Base-by-base conservation (phyloP, 2,113 vertebrate species). In the Microtus oregoni region DNA sequence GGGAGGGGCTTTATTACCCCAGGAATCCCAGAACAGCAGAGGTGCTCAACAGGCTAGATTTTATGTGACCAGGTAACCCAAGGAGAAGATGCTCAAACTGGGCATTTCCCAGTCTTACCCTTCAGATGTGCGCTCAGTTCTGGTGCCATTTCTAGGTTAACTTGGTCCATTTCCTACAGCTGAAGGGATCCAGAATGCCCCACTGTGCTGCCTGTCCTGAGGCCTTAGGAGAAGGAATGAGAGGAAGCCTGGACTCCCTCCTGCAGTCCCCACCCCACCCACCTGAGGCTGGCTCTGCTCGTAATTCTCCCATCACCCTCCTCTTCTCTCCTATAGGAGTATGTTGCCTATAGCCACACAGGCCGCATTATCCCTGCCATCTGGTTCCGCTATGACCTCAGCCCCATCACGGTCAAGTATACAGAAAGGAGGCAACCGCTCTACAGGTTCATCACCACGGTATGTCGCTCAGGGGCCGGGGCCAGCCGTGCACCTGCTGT, bases 351-450 rank as follows among this genome's bases (percentile, higher is more conserved):
- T 97, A 99, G 99, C 97, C 99, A 99, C 99, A 99, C 99, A 0
- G 99, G 99, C 38, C 99, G 99, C 94, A 99, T 99, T 98, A 99
- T 99, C 97, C 99, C 99, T 0, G 99, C 99, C 22, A 99, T 99
- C 98, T 99, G 99, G 99, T 99, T 99, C 98, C 99, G 99, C 9
- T 99, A 99, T 0, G 99, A 99, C 98, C 98, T 99, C 97, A 99
- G 99, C 98, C 99, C 99, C 90, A 99, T 99, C 99, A 99, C 99
- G 52, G 99, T 99, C 96, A 99, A 99, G 97, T 99, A 99, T 98
- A 99, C 99, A 26, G 99, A 99, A 99, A 98, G 99, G 96, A 98
- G 99, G 47, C 99, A 99, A 97, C 99, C 99, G 0, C 93, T 99
- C 91, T 99, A 99, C 97, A 99, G 99, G 98, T 99, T 99, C 97